Evolutionary conservation across 2,113 vertebrate species (phyloP).

Genomic region (Pachycephala philippinensis): DNA sequence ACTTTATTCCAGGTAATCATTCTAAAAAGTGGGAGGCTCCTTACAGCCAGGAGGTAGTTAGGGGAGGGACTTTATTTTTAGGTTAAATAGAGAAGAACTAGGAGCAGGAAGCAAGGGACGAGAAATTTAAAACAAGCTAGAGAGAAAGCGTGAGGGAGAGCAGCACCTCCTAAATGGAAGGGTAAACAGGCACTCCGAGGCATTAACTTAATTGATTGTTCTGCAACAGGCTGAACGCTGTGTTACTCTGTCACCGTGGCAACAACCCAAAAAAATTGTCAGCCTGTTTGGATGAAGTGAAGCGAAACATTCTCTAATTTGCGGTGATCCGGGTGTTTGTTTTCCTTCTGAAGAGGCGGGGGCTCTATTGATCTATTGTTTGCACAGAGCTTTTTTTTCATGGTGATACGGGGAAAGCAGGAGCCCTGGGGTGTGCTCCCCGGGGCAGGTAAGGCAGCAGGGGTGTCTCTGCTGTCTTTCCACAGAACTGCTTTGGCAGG

Average conservation of each 20-base stretch:
- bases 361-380: slow-evolving; percentile 66
- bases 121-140: background rate
- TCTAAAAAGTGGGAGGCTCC: background rate
- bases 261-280: slow-evolving; percentile 84
- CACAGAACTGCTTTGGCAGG: background rate
- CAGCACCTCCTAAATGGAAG: slow-evolving; percentile 59
- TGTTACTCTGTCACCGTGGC: slow-evolving; percentile 85
- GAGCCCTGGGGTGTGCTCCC: background rate
- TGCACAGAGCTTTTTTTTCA: slow-evolving; percentile 11
- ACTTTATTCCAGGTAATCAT: background rate
- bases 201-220: slow-evolving; percentile 89
- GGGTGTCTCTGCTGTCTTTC: background rate
- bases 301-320: slow-evolving; percentile 87
- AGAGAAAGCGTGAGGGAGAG: slow-evolving; percentile 11
- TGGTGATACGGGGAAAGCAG: background rate
- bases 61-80: background rate
- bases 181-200: slow-evolving; percentile 75
- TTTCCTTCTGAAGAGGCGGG: slow-evolving; percentile 63
- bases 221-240: slow-evolving; percentile 83
- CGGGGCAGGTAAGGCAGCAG: background rate
- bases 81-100: background rate
- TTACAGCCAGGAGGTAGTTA: background rate
- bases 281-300: slow-evolving; percentile 85
- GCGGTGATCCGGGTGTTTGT: slow-evolving; percentile 75
- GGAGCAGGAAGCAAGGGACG: slow-evolving; percentile 3